Conservation (phyloP, 2,797 vertebrate species). For the Furcifer pardalis region DNA sequence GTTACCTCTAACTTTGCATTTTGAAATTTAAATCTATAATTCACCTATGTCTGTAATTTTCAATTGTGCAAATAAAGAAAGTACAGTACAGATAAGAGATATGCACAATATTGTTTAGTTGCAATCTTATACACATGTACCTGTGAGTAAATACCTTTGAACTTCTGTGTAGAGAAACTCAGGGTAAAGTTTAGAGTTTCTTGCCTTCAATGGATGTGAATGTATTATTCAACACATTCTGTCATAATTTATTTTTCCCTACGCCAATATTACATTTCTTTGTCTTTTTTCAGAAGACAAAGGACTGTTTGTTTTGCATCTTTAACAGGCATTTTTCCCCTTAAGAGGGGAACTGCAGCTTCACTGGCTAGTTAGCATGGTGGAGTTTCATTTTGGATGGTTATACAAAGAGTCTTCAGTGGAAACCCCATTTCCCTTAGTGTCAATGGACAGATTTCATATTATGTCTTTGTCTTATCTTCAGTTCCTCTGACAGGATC, state of each 20-base stretch:
- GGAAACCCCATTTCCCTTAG: conserved; percentile 42
- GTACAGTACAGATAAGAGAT: not conserved
- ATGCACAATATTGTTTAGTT: not conserved
- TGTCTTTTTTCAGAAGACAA: not conserved
- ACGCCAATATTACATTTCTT: conserved; percentile 43
- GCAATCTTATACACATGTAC: not conserved
- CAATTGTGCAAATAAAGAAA: too few species aligned
- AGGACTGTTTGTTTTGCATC: conserved; percentile 44
- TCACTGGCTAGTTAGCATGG: conserved; percentile 46
- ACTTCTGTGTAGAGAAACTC: not conserved
- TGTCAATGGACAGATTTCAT: conserved; percentile 61
- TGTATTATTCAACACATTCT: conserved; percentile 28
- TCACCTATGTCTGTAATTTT: too few species aligned
- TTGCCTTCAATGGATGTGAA: conserved; percentile 2
- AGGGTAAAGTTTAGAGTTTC: not conserved
- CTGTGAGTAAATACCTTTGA: not conserved
- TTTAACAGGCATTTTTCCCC: conserved; percentile 41
- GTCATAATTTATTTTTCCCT: conserved; percentile 18
- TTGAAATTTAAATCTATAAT: too few species aligned
- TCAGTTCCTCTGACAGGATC: conserved; percentile 66
- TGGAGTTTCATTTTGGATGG: conserved; percentile 34
- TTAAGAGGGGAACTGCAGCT: conserved; percentile 18
- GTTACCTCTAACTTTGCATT: too few species aligned
- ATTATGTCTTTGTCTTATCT: conserved; percentile 57
- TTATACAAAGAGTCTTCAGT: conserved; percentile 55